Conservation (phyloP, 2,888 invertebrate species). For the Drosophila anomelani region DNA sequence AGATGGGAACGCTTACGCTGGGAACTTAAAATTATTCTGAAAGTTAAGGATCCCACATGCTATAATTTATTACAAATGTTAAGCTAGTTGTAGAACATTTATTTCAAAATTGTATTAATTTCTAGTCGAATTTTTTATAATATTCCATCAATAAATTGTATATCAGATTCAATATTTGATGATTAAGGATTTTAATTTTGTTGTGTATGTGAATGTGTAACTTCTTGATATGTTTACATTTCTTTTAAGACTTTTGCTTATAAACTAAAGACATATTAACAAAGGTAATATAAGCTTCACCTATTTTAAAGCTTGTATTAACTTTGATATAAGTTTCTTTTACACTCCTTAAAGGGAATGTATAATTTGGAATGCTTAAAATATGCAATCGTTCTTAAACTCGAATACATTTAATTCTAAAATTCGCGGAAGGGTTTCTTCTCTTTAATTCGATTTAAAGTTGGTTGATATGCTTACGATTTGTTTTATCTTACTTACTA, state of each 20-base stretch:
- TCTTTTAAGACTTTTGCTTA: not conserved
- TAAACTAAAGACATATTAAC: not conserved
- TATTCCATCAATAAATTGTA: slow-evolving; percentile 6
- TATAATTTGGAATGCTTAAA: not conserved
- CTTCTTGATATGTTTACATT: slow-evolving; percentile 9
- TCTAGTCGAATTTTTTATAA: slow-evolving; percentile 5
- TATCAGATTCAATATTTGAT: not conserved
- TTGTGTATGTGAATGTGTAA: not conserved
- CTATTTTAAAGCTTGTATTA: not conserved
- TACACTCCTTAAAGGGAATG: not conserved
- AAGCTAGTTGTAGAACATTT: slow-evolving; percentile 7
- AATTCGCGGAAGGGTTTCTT: slow-evolving; percentile 14
- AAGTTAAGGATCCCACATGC: too few species aligned
- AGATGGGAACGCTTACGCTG: not conserved
- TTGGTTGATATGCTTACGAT: slow-evolving; percentile 57
- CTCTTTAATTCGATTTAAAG: slow-evolving; percentile 10
- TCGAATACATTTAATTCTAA: slow-evolving; percentile 26
- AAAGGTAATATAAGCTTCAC: not conserved
- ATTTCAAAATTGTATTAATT: slow-evolving; percentile 25
- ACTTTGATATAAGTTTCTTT: not conserved
- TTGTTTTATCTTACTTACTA: slow-evolving; percentile 14
- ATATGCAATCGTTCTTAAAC: not conserved
- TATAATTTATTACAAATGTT: not conserved
- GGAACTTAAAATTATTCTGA: too few species aligned
- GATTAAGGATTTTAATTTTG: not conserved